Base-by-base conservation (phyloP, 2,888 invertebrate genomes). In the Taphrorychus bicolor region DNA sequence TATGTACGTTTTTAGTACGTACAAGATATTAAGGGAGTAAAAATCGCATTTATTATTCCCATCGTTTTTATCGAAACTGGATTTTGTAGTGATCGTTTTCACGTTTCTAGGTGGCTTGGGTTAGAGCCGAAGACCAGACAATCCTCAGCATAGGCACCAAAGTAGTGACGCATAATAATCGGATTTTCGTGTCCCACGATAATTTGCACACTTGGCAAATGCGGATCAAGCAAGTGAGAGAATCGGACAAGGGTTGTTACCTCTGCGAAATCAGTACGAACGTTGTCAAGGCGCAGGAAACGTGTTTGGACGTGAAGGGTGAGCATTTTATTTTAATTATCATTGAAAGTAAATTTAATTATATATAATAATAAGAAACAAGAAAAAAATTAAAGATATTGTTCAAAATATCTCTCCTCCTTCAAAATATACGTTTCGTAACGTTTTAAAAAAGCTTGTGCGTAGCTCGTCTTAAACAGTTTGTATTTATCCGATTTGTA, bases 201-300 rank as follows among this genome's bases (percentile, higher is more conserved):
- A 90, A 92, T 61, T 88, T 90, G 69, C 87, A 89, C 76, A 94
- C 93, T 70, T 95, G 94, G 95, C 92, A 92, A 81, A 84, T 95
- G 66, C 90, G 92, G 81, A 93, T 95, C 78, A 86, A 91, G 66
- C 93, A 93, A 70, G 85, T 95, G 59, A 87, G 91, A 72, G 93
- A 93, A 76, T 87, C 89, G 48, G 95, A 95, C 82, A 87, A 91
- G 51, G 95, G 93, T 68, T 95, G 94, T 80, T 95, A 95, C 83
- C 93, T 94, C 92, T 95, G 95, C 79, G 94, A 95, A 85, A 93
- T 95, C 77, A 95, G 95, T 84, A 94, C 94, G 1, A 91, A 89
- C 70, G 88, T 89, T 60, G 93, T 95, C 92, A 94, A 91, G 83
- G 93, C 92, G 80, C 92, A 93, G 83, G 87, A 92, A 62, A 94